phyloP scores from a whole-genome alignment of 2,888 invertebrate genomes.

The Cryptus viduatorius region DNA sequence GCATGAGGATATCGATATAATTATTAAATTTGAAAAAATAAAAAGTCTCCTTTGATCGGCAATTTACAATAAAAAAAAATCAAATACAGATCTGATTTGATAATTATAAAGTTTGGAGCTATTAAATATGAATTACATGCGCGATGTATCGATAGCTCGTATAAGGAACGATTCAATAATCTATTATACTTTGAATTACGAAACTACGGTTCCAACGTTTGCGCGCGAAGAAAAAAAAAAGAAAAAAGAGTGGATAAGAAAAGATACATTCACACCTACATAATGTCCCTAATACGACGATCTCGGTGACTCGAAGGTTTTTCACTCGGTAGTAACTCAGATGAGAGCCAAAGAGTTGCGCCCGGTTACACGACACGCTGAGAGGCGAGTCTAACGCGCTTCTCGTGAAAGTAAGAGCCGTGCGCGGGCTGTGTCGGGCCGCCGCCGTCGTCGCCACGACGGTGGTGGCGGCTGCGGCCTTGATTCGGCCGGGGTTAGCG shows the following conservation, averaged over 20 bases:
- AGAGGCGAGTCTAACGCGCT: constrained; percentile 71
- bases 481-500: constrained; percentile 83
- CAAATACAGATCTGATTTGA: too few species aligned
- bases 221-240: neutral
- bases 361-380: constrained; percentile 37
- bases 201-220: neutral
- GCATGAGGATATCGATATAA: constrained; percentile 9
- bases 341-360: constrained; percentile 13
- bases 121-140: neutral
- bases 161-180: neutral
- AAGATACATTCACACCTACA: constrained; percentile 15
- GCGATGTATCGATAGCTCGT: neutral
- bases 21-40: neutral
- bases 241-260: constrained; percentile 9
- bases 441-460: constrained; percentile 45
- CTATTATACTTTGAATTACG: constrained; percentile 17
- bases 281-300: constrained; percentile 13
- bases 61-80: too few species aligned
- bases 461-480: constrained; percentile 76
- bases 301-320: constrained; percentile 11
- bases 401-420: constrained; percentile 81
- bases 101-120: neutral
- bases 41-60: neutral
- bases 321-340: neutral
- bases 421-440: constrained; percentile 56